A percentile compares a stretch with the other conserved stretches of the same genome.
These are phyloP conservation scores for Clytia hemisphaerica DNA, from an alignment of 30 jellyfish, hydroid and myxozoan species.

Conservation along the genomic window DNA sequence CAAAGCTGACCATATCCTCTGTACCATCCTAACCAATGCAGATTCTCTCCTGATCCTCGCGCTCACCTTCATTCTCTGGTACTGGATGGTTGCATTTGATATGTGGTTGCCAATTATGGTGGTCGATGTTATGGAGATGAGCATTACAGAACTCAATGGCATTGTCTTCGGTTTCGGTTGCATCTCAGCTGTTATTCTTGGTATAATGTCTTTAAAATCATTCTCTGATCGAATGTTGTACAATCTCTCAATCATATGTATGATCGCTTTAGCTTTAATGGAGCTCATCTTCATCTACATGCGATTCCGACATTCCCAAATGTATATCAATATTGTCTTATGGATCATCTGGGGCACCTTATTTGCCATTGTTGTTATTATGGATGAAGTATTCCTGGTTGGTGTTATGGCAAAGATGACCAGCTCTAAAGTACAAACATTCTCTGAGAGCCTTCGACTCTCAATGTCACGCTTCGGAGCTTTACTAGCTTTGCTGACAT, in stretches of 20 bases:
- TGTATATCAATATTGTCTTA: not conserved
- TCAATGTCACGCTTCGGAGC: constrained; percentile 17
- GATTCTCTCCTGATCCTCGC: not conserved
- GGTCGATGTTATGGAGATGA: not conserved
- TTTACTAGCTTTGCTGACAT: constrained; percentile 1
- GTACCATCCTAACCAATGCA: not conserved
- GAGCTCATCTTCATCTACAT: not conserved
- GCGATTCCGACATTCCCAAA: not conserved
- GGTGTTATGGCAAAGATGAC: constrained; percentile 13
- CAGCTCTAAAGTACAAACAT: constrained; percentile 4
- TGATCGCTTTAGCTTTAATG: not conserved
- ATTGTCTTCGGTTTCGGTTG: constrained; percentile 3
- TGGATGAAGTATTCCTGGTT: constrained; percentile 8
- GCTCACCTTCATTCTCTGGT: not conserved
- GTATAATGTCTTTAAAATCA: not conserved
- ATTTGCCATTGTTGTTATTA: constrained; percentile 4
- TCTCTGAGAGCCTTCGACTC: constrained; percentile 2
- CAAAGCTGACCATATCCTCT: too few species aligned
- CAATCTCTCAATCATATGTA: not conserved
- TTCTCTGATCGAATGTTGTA: not conserved
- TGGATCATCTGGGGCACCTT: constrained; percentile 3
- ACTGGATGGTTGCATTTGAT: constrained; percentile 14
- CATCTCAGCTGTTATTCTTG: not conserved
- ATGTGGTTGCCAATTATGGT: constrained; percentile 8
- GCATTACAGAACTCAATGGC: not conserved